Base-by-base conservation (phyloP, 2,888 invertebrate genomes). In the Dioctria rufipes region DNA sequence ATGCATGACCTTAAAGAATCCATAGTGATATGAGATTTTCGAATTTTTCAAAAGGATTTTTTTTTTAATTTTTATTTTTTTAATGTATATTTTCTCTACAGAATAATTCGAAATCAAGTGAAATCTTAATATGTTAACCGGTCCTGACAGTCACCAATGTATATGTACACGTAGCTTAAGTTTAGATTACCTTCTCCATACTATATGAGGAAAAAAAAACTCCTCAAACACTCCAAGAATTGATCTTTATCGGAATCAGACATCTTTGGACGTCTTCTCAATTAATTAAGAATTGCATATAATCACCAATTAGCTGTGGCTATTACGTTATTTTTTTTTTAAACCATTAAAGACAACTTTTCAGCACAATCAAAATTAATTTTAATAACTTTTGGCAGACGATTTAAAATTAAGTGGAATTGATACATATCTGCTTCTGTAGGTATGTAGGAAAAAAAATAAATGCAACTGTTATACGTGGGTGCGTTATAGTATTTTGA, bases 221-320 rank as follows among this genome's bases (percentile, higher is more conserved):
- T 2, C 46, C 8, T 46, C 49, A 54, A 25, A 51, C 37, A 49
- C 60, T 42, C 42, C 42, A 65, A 42, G 51, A 40, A 65, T 65
- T 65, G 78, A 78, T 78, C 78, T 49, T 66, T 78, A 78, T 78
- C 65, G 5, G 65, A 37, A 25, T 54, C 40, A 51, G 51, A 39
- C 63, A 25, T n/a, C 78, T 51, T 65, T 51, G 6, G 49, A 46
- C 65, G 63, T 65, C 78, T 63, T 25, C 61, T 46, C 78, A 78
- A 78, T 78, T 78, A 78, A 78, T 78, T 78, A 66, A 78, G 78
- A 78, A 65, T 25, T 49, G 49, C 65, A 43, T 37, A 54, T 71
- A 71, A 71, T 54, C 71, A 51, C 51, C 71, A 71, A 51, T 71
- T 58, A 58, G 40, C 37, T 37, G 71, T 51, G 54, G 51, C 51